Evolutionary conservation across 2,113 vertebrate species (phyloP), one percentile per base, ranked within the genome.

Genomic region (Odocoileus virginianus): DNA sequence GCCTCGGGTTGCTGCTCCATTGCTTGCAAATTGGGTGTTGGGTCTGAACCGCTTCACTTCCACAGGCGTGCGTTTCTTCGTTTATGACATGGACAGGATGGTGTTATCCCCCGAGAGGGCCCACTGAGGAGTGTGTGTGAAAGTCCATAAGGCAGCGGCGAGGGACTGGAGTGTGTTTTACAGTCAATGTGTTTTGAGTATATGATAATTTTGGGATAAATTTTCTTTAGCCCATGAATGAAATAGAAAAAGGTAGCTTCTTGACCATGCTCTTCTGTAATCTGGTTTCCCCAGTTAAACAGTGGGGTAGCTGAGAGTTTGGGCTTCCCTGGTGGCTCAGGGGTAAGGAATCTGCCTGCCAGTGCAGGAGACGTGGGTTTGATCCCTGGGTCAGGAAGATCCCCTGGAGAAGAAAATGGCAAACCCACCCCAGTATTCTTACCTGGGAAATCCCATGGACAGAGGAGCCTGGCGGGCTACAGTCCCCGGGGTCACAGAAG

Each of bases 81-180:
- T 81, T 64, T 78, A 0, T 47, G 54, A 43, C 30, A 2, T 4
- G 1, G 40, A 76, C 40, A 58, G 43, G 88, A 21, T 36, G 28
- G 3, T 19, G 23, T 57, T 17, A 14, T 6, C 36, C 43, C 3
- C 14, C 10, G n/a, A 7, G 27, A 21, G 45, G 83, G 27, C 21
- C 0, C 2, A 13, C 2, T n/a, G 85, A 83, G 43, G 83, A 23
- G 3, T 11, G 30, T 5, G 3, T 2, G 3, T 2, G 25, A 17
- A 23, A 27, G 10, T 12, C 1, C 8, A 0, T 30, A 19, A n/a
- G 57, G 54, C 13, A 9, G 0, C 0, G 16, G 43, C 4, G 1
- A 54, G 60, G 7, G 0, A 0, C 8, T 89, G 7, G 17, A n/a
- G 5, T 28, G 27, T 79, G 5, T 54, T 87, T 43, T 23, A 40